Base-by-base conservation (phyloP, 2,888 invertebrate species). In the Erebia aethiops region DNA sequence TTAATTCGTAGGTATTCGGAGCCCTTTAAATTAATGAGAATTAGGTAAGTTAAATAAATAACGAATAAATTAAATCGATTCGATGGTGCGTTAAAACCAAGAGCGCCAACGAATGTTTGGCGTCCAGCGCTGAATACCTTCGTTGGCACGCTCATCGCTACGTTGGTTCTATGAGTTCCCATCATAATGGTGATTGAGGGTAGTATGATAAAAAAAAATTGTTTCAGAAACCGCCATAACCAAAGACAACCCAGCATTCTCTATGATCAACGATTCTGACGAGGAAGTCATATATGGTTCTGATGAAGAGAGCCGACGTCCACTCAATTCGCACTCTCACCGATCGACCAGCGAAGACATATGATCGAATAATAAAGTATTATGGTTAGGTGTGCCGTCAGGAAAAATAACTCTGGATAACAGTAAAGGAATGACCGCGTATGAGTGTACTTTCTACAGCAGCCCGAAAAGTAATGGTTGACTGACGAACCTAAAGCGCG, bases 191-290 rank as follows among this genome's bases (percentile, higher is more conserved):
- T 14, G 49, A 16, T 52, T 9, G 16, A 52, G n/a, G 52, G 52
- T 52, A 16, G 52, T n/a, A n/a, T 52, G 52, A 52, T 16, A 52
- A 52, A 52, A 16, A 16, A 16, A 9, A 2, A 9, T 54, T 18
- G 9, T 54, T 54, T 54, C 94, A 97, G 98, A 98, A 90, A 95
- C 97, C 65, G 95, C 97, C 65, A 97, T 99, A 79, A 97, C 98
- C 67, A 99, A 98, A 92, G 99, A 99, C 93, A 99, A 99, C 94
- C 99, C 99, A 63, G 97, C 98, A 13, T 98, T 99, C 89, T 99
- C 99, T 26, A 99, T 99, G 99, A 96, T 99, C 80, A 99, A 99
- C 89, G 99, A 99, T 84, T 99, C 98, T 0, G 99, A 99, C 84
- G 99, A 99, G 88, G 98, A 98, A 77, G 98, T 99, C 10, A 97